Evolutionary conservation across 2,888 invertebrate species (phyloP), one percentile per base, ranked within the genome.

Genomic region (Acleris holmiana): DNA sequence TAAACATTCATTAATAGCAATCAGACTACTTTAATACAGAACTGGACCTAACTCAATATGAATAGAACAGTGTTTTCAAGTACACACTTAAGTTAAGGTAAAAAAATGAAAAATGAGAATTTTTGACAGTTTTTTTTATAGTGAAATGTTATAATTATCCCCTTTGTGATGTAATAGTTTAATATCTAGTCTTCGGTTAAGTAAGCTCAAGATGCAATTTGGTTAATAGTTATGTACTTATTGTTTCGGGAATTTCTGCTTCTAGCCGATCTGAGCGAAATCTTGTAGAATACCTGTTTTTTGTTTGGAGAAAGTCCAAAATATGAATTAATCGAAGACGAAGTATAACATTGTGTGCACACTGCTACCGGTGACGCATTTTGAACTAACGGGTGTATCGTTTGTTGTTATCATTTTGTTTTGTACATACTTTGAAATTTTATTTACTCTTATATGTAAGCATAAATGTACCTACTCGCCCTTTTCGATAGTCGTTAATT

Each of bases 181-280:
- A 80, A 84, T 83, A 76, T 84, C 90, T 91, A 91, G 90, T 91
- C 90, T 87, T 83, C 84, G 84, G 82, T 82, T 83, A 85, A 55
- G 15, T 47, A 56, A 35, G 88, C 89, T 90, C 89, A 90, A 88
- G 80, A 77, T 73, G 75, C 61, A 56, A 67, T 74, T 76, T 73
- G 76, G 69, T 67, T 68, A 56, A 61, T 68, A 67, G 35, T 60
- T 54, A 59, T 61, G 72, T 73, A 73, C 73, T 73, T 74, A 74
- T 61, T 68, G 53, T 56, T 49, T 57, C 19, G n/a, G 29, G 19
- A 53, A 51, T 19, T n/a, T 25, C 49, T 64, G 29, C 59, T 44
- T 35, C 18, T 49, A 48, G 19, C 41, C 19, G 50, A 53, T 21
- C 6, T n/a, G 17, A 53, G 51, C 18, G 46, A 35, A 46, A 23